These are phyloP conservation scores for Luscinia megarhynchos DNA, from an alignment of 2,797 vertebrate species.

Conservation along the genomic window DNA sequence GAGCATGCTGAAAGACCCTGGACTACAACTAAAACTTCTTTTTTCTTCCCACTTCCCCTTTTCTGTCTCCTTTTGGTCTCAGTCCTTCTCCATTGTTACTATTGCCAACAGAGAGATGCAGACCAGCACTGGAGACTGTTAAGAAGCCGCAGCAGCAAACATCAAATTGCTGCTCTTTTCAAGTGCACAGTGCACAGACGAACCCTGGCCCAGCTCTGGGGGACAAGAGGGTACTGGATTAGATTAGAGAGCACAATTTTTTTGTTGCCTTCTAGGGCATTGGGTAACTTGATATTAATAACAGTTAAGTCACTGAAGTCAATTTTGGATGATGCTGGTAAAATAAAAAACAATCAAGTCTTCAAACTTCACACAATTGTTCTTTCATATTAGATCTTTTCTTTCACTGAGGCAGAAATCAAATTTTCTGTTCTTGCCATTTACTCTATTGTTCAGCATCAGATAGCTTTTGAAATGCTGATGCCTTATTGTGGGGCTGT, in stretches of 20 bases:
- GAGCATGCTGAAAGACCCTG: background rate
- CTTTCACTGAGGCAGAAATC: background rate
- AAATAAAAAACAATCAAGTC: conserved; percentile 35
- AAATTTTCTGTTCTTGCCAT: conserved; percentile 28
- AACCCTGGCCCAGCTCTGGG: background rate
- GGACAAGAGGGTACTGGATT: background rate
- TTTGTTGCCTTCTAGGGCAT: background rate
- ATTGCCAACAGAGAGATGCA: background rate
- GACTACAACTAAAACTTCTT: background rate
- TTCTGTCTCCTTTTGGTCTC: background rate
- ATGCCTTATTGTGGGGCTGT: background rate
- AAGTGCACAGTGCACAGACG: background rate
- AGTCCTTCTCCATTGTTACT: background rate
- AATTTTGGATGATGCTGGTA: background rate
- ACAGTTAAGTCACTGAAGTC: conserved; percentile 4
- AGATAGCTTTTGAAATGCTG: conserved; percentile 30
- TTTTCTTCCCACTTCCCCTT: background rate
- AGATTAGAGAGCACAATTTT: background rate
- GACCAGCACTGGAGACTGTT: background rate
- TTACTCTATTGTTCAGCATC: conserved; percentile 11
- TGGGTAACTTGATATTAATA: background rate
- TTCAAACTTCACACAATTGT: background rate
- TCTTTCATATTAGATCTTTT: conserved; percentile 28
- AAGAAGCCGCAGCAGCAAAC: background rate
- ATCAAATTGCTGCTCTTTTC: background rate